Base-by-base conservation (phyloP, 1,140 invertebrate species). In the Drosophila chauvacae region DNA sequence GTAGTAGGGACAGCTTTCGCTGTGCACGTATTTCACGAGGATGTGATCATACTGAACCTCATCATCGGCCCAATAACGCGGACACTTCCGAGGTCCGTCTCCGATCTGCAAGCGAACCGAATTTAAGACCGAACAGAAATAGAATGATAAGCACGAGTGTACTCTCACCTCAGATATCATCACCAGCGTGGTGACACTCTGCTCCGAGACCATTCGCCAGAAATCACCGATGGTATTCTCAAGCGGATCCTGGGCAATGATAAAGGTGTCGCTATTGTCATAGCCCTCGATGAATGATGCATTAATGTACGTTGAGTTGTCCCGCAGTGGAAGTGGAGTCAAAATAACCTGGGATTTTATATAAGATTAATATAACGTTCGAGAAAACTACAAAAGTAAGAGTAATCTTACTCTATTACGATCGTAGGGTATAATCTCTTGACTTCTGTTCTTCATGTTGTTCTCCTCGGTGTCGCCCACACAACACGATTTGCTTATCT, bases 251-350 rank as follows among this genome's bases (percentile, higher is more conserved):
- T 99, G 98, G 3, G 98, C 97, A 48, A 98, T 98, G 47, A 99
- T 98, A 93, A 98, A 99, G 18, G 97, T 97, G 93, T 98, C 97
- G 1, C 95, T 96, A 93, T 98, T 98, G 90, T 98, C 97, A 91
- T 99, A 99, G 18, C 97, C 97, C 94, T 99, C 98, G 79, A 99
- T 97, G 92, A 98, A 99, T 3, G 97, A 98, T 3, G 98, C 98
- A 93, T 99, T 99, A 78, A 99, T 99, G 90, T 99, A 99, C 2
- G 98, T 98, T 30, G 97, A 98, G 92, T 97, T 96, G 92, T 98
- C 97, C 84, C 95, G 94, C 33, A 95, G 95, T 55, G 96, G 95
- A 78, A 97, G 94, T 10, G 97, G 97, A 26, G 95, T 96, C 60
- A 92, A 74, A 68, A 92, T 92, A 33, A 92, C 91, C 91, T 92